Evolutionary conservation across 92 coral and sea anemone species (phyloP), one percentile per base, ranked within the genome.

Genomic region (Heteractis magnifica): DNA sequence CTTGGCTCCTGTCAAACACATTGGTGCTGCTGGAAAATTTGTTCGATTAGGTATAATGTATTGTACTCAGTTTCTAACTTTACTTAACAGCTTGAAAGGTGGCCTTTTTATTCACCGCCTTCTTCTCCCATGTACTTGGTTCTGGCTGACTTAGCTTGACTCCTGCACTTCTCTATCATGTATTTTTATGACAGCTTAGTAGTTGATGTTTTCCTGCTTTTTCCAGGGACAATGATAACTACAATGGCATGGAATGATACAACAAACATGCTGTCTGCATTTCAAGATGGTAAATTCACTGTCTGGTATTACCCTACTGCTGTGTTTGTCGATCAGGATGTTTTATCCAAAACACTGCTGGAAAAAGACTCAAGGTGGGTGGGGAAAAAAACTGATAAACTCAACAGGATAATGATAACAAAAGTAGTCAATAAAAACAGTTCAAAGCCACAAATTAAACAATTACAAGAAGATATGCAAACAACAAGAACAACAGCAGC

Each of bases 301-400:
- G 99, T 96, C 50, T 96, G 99, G 99, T 96, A 94, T 62, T 96
- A 96, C 75, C 99, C 99, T 20, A 94, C 95, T 72, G 99, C 99
- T 8, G 99, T 96, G 51, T 90, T 92, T 19, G 99, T 96, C n/a
- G 99, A 96, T 75, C 98, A 96, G 88, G 96, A 90, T 72, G 91
- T 92, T 26, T 73, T 96, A 74, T 89, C 93, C 15, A 88, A 87
- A 77, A 96, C 99, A 74, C 91, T 96, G 56, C 87, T 96, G 83
- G 97, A 92, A 75, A 96, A 90, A 80, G 98, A 96, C 81, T 94
- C 99, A 68, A 94, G 99, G 98, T 95, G 78, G 15, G 68, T 56
- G 19, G 34, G 23, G 4, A 70, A 51, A 15, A 0, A 16, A 65
- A 49, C 34, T 21, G n/a, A 8, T 64, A n/a, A n/a, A n/a, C n/a